These are phyloP conservation scores for Folsomia candida DNA, from an alignment of 2,888 invertebrate genomes.

Conservation along the genomic window DNA sequence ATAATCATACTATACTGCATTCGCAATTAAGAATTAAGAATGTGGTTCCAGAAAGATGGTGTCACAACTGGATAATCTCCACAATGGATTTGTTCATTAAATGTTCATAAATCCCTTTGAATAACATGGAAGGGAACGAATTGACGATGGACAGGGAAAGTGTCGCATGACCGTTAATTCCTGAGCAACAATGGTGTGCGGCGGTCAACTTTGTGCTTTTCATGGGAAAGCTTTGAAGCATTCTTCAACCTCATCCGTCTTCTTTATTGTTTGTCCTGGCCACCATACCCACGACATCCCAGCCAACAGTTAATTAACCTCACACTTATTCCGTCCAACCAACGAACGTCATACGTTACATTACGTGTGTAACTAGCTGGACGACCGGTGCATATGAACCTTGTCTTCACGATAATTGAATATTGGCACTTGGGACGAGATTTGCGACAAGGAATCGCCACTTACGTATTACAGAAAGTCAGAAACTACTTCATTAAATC, in stretches of 20 bases:
- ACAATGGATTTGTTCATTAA: constrained; percentile 18
- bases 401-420: too few relatives aligned
- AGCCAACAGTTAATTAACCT: too few relatives aligned
- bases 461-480: neutral
- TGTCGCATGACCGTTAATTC: neutral
- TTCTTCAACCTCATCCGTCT: too few relatives aligned
- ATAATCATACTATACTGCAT: too few relatives aligned
- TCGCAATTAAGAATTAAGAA: neutral
- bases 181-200: neutral
- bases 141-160: neutral
- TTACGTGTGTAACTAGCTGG: too few relatives aligned
- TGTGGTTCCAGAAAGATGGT: neutral
- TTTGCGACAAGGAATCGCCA: too few relatives aligned
- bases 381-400: too few relatives aligned
- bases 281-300: too few relatives aligned
- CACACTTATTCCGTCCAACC: too few relatives aligned
- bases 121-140: neutral
- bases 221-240: constrained; percentile 2
- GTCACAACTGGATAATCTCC: neutral
- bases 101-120: constrained; percentile 13
- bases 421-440: neutral
- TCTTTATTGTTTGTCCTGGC: too few relatives aligned
- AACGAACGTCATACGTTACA: too few relatives aligned
- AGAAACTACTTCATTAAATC: neutral
- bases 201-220: neutral